Evolutionary conservation across 2,113 vertebrate species (phyloP).

Genomic region (Scatophagus argus): DNA sequence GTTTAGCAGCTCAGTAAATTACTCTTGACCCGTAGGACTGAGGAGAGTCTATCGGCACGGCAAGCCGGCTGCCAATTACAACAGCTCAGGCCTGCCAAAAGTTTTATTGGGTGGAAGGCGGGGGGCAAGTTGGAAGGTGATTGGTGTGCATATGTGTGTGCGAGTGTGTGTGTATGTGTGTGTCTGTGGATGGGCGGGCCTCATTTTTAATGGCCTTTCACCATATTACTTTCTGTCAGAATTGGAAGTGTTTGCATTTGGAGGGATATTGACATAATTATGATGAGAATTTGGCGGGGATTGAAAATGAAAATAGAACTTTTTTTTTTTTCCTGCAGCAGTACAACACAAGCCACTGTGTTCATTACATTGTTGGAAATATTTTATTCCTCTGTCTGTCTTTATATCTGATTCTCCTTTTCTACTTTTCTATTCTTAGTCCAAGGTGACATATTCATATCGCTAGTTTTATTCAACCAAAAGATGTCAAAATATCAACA

Average conservation of each 20-base stretch:
- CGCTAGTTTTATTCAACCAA: too few species aligned
- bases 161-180: constrained; percentile 38
- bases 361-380: constrained; percentile 39
- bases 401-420: not conserved
- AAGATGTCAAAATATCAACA: not conserved
- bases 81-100: constrained; percentile 84
- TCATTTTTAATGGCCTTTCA: constrained; percentile 79
- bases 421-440: not conserved
- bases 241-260: constrained; percentile 79
- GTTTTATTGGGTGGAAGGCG: constrained; percentile 82
- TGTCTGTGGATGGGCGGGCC: constrained; percentile 5
- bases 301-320: constrained; percentile 73
- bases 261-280: constrained; percentile 81
- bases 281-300: constrained; percentile 82
- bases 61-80: constrained; percentile 86
- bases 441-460: too few species aligned
- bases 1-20: constrained; percentile 87
- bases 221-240: constrained; percentile 80
- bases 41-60: constrained; percentile 84
- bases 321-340: constrained; percentile 35
- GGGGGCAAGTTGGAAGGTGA: constrained; percentile 69
- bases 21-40: constrained; percentile 86
- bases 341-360: constrained; percentile 23
- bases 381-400: constrained; percentile 29
- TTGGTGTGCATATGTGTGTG: constrained; percentile 53